Base-by-base conservation (phyloP, 2,888 invertebrate genomes). In the Xestia c-nigrum region DNA sequence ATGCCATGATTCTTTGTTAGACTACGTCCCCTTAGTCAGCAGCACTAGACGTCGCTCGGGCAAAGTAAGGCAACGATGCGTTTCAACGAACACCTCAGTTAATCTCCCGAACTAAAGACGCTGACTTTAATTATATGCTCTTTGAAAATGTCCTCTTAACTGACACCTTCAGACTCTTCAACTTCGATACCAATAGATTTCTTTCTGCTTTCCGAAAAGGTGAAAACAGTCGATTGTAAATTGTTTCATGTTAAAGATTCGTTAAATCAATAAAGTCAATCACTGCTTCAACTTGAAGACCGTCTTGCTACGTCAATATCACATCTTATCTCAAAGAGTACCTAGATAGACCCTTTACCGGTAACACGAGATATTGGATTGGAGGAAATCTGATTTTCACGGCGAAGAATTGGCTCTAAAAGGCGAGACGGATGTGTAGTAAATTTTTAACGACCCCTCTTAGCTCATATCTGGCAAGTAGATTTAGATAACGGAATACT, bases 351-450 rank as follows among this genome's bases (percentile, higher is more conserved):
- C 40, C 65, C 74, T 67, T 81, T 74, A 72, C 77, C 52, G 47
- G 66, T 76, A 75, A 78, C 78, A n/a, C 52, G 63, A 9, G 46
- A 78, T 82, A 82, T 78, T 78, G 65, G 52, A 78, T 80, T 59
- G 40, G 16, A 63, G 71, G 0, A 69, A 81, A 85, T 81, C 73
- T 63, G 76, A 83, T 85, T 84, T 85, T 46, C 72, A 72, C 63
- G 14, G 38, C 9, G 24, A 66, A 9, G 40, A 67, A 85, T 73
- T 72, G 85, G 57, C 68, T 78, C 12, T 71, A 71, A 81, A 73
- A 73, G 71, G 47, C n/a, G 21, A 3, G 16, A 43, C 40, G 76
- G 61, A 14, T 74, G 12, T 9, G 72, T 7, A 21, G 70, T 81
- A 50, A 68, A 84, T 72, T 57, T 73, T 85, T 82, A 76, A 83